These are phyloP conservation scores for Radopholus similis DNA, from an alignment of 1,140 invertebrate species.

Conservation along the genomic window DNA sequence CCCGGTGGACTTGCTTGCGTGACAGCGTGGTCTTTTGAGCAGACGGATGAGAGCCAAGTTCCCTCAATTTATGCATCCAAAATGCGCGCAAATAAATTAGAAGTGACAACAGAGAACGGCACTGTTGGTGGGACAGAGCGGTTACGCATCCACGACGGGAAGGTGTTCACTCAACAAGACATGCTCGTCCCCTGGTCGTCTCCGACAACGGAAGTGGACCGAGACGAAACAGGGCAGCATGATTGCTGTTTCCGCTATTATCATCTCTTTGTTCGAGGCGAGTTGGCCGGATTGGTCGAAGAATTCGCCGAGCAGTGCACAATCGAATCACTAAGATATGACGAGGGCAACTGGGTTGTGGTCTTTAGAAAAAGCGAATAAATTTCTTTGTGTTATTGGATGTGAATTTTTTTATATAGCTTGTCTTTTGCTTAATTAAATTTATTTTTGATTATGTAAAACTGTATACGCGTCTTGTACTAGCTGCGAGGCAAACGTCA, in stretches of 20 bases:
- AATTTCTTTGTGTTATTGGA: conserved; percentile 32
- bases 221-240: conserved; percentile 60
- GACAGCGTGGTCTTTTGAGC: conserved; percentile 94
- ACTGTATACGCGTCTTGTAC: too few relatives aligned
- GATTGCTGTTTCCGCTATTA: conserved; percentile 52
- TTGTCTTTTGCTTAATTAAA: too few relatives aligned
- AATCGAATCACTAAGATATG: conserved; percentile 21
- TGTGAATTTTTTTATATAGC: too few relatives aligned
- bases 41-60: conserved; percentile 74
- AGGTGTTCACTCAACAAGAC: conserved; percentile 80
- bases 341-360: conserved; percentile 45
- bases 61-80: conserved; percentile 20
- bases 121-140: conserved; percentile 21
- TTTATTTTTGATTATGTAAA: too few relatives aligned
- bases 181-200: conserved; percentile 87
- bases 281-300: conserved; percentile 31
- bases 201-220: conserved; percentile 62
- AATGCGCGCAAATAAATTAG: conserved; percentile 32
- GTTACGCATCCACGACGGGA: conserved; percentile 38
- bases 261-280: conserved; percentile 34
- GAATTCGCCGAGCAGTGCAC: conserved; percentile 1
- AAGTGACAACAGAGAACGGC: conserved; percentile 15
- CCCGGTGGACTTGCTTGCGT: conserved; percentile 87
- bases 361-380: conserved; percentile 39
- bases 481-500: too few relatives aligned